Percentiles rank a stretch among this genome's conserved stretches.
phyloP scores from a whole-genome alignment of 2,113 vertebrate species.

The Plecotus auritus region DNA sequence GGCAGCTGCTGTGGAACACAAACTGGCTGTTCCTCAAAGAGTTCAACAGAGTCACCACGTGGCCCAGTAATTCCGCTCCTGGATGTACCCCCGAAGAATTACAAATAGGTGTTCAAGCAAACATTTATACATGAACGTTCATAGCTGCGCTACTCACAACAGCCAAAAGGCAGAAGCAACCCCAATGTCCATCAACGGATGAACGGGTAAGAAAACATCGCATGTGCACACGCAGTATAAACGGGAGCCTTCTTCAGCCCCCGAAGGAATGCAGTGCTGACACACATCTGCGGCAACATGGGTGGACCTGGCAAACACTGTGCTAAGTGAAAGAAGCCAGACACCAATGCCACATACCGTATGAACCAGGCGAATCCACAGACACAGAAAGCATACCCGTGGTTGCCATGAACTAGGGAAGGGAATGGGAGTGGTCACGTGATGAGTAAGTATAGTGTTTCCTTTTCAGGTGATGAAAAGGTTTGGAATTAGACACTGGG shows the following conservation, averaged over 20 bases:
- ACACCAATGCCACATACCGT: background rate
- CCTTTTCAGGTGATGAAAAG: background rate
- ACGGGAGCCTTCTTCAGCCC: background rate
- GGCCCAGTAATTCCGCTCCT: background rate
- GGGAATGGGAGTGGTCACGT: background rate
- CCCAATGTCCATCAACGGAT: background rate
- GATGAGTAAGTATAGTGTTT: background rate
- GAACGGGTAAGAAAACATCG: background rate
- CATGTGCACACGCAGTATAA: fast-evolving
- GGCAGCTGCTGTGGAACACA: background rate
- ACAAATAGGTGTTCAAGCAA: background rate
- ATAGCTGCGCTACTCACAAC: background rate
- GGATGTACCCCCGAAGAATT: background rate
- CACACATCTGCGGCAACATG: fast-evolving
- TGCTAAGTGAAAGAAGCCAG: background rate
- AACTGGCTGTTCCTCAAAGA: background rate
- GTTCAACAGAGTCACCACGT: background rate
- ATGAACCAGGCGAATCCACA: background rate
- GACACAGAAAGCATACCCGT: background rate
- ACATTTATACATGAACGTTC: background rate
- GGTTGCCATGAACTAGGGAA: too few species aligned
- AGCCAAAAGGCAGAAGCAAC: background rate
- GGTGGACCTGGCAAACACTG: background rate
- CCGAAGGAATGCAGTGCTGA: background rate
- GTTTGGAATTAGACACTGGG: background rate